Evolutionary conservation across 2,888 invertebrate species (phyloP), one percentile per base, ranked within the genome.

Genomic region (Harpalus rufipes): DNA sequence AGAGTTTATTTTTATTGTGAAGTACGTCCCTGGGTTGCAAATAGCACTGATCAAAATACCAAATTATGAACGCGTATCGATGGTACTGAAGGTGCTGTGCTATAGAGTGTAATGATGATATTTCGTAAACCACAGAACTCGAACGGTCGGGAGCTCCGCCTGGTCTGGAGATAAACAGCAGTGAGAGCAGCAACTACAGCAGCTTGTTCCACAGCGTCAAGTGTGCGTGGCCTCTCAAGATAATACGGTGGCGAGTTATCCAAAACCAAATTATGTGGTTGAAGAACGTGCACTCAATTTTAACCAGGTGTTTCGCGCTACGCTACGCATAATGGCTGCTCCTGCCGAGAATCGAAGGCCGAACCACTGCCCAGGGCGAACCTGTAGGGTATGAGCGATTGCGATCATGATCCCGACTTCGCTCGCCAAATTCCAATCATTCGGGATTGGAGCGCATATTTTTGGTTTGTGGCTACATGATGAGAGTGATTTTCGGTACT

Each of bases 91-190:
- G 58, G 41, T 44, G 39, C 51, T 61, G 16, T 32, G 32, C 5
- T 16, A 81, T 8, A 56, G 51, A 16, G 8, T 7, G 7, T n/a
- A 32, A 82, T 44, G 81, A 80, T 80, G 72, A 82, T 61, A 83
- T 83, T 83, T 83, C 74, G 83, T 83, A 83, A 83, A 83, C 83
- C 83, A 83, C 83, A 83, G 58, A 83, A 14, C 72, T 21, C 44
- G 12, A 12, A 51, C 32, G 59, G 59, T 18, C 4, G 56, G 56
- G 59, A 14, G 65, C 32, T 81, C 21, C 41, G 41, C 51, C 76
- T 10, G 41, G 18, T 44, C 44, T 10, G 76, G 76, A 56, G 58
- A 58, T 78, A 78, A 78, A 18, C 72, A 74, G 72, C 44, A 44
- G 65, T 25, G 25, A 65, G 16, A 68, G 25, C 39, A 68, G 61